Percentiles rank a stretch among this genome's conserved stretches.
phyloP scores from a whole-genome alignment of 2,113 vertebrate genomes.

The Hyperopisus bebe region DNA sequence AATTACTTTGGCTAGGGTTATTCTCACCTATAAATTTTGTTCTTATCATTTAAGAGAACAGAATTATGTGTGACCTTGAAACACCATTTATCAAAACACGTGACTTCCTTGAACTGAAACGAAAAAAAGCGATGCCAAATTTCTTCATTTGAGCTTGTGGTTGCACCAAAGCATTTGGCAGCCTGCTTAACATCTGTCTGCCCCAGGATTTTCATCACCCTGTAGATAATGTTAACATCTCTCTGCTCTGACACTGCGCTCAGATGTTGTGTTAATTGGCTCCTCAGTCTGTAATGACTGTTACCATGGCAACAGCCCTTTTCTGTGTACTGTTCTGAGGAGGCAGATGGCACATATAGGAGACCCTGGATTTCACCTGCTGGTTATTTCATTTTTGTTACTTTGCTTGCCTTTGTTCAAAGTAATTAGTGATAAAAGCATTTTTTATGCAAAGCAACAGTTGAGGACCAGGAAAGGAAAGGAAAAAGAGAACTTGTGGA shows the following conservation, averaged over 20 bases:
- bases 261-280: constrained; percentile 21
- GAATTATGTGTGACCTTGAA: background rate
- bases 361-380: constrained; percentile 12
- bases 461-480: background rate
- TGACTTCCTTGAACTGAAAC: background rate
- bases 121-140: background rate
- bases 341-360: constrained; percentile 6
- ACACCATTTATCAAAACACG: background rate
- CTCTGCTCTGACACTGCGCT: constrained; percentile 2
- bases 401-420: background rate
- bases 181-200: background rate
- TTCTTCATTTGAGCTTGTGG: background rate
- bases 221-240: constrained; percentile 11
- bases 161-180: background rate
- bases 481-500: background rate
- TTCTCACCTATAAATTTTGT: background rate
- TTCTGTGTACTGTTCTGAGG: background rate
- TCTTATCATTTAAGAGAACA: background rate
- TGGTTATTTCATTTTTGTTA: background rate
- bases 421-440: constrained; percentile 5
- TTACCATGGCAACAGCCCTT: constrained; percentile 9
- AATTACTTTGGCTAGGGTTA: background rate
- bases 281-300: constrained; percentile 10
- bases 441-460: background rate
- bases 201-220: constrained; percentile 13